A percentile compares a stretch with the other conserved stretches of the same genome.
Evolutionary conservation across 2,113 vertebrate species (phyloP).

Genomic region (Narcine bancroftii): DNA sequence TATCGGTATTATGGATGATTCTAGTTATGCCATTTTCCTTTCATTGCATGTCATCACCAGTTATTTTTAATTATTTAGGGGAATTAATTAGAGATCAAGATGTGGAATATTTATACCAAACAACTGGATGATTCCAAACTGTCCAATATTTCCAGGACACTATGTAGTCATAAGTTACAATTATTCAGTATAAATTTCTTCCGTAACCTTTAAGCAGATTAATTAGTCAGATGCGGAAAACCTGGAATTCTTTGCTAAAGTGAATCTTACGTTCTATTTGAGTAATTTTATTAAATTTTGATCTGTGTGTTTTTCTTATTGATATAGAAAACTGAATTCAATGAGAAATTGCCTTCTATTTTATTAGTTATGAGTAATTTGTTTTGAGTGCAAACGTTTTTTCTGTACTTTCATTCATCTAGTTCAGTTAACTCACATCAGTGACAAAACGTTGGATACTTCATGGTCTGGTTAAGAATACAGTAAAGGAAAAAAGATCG

Average conservation of each 20-base stretch:
- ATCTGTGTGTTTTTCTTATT: neutral
- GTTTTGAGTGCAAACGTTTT: neutral
- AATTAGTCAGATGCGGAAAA: neutral
- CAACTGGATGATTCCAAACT: neutral
- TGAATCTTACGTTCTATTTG: neutral
- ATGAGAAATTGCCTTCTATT: neutral
- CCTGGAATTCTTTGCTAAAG: neutral
- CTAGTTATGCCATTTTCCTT: neutral
- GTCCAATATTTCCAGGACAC: neutral
- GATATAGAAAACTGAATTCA: neutral
- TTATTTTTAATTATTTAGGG: neutral
- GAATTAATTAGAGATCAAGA: neutral
- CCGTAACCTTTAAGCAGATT: neutral
- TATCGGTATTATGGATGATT: neutral
- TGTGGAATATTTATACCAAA: neutral
- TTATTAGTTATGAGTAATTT: neutral
- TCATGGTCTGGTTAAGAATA: neutral
- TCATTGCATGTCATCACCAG: neutral
- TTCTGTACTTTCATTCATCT: neutral
- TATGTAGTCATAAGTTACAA: neutral
- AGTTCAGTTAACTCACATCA: neutral
- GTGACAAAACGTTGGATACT: neutral
- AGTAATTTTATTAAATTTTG: neutral
- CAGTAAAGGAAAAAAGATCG: neutral
- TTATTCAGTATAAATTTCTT: neutral